phyloP scores from a whole-genome alignment of 2,888 invertebrate genomes.

The Didymodactylos carnosus region DNA sequence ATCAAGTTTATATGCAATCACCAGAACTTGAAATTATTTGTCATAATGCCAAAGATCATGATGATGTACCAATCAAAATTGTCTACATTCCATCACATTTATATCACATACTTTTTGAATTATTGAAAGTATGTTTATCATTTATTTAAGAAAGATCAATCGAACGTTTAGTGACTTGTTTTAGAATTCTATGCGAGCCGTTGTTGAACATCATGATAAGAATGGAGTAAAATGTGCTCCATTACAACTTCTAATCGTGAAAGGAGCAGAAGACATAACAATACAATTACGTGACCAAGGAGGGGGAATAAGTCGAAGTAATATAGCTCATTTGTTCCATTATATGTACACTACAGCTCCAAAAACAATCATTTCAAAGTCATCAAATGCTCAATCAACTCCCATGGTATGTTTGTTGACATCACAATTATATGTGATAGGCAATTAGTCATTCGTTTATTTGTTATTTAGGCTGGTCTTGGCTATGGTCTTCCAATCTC shows the following conservation, averaged over 20 bases:
- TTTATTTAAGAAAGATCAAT: background rate
- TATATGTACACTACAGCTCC: slow-evolving; percentile 94
- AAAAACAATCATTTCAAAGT: too few relatives aligned
- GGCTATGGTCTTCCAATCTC: slow-evolving; percentile 93
- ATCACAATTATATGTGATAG: too few relatives aligned
- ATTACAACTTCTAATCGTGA: slow-evolving; percentile 59
- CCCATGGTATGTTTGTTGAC: too few relatives aligned
- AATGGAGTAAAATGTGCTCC: slow-evolving; percentile 55
- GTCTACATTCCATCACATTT: slow-evolving; percentile 93
- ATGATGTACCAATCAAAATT: slow-evolving; percentile 62
- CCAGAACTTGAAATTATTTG: slow-evolving; percentile 47
- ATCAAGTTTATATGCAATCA: slow-evolving; percentile 80
- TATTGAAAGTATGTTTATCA: slow-evolving; percentile 52
- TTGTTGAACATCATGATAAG: slow-evolving; percentile 63
- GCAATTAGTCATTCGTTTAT: too few relatives aligned
- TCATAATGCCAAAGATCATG: background rate
- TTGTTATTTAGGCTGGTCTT: too few relatives aligned
- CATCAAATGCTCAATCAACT: background rate
- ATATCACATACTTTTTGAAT: slow-evolving; percentile 93
- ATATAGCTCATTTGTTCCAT: slow-evolving; percentile 66
- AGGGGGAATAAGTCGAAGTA: slow-evolving; percentile 56
- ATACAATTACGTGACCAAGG: slow-evolving; percentile 73
- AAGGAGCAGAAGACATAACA: slow-evolving; percentile 77
- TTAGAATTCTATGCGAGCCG: slow-evolving; percentile 82
- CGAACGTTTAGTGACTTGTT: background rate